Evolutionary conservation across 2,113 vertebrate genomes (phyloP), one percentile per base, ranked within the genome.

Genomic region (Cricetomys ansorgei): DNA sequence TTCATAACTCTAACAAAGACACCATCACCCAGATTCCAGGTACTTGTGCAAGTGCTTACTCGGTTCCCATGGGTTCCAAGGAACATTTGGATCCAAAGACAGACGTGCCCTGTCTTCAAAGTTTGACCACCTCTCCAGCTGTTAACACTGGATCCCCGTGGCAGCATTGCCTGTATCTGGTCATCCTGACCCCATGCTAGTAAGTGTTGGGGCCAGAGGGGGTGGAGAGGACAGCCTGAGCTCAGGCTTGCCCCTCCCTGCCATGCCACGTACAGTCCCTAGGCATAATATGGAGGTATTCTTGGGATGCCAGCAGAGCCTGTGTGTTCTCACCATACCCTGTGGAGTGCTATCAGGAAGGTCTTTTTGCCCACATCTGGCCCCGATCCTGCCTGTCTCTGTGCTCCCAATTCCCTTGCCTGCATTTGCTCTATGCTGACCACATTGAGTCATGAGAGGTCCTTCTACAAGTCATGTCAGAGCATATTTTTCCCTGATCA

Each of bases 161-260:
- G n/a, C 12, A 40, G 23, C 3, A 59, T 37, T 3, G 5, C 53
- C 53, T 29, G 4, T 40, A 7, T 15, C 23, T 59, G 79, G 6
- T n/a, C 37, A 27, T 59, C 12, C 37, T 59, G 37, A 25, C 53
- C 79, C n/a, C 7, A 16, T 15, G 5, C 7, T 15, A 8, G 12
- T 15, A 81, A 81, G 1, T 40, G 3, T 53, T 3, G 13, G 6
- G 12, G 0, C 34, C 1, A n/a, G 77, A 31, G 2, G 23, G 29
- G 13, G 6, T 34, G 6, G 21, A n/a, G 10, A 11, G 21, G 25
- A 7, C 11, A 27, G 21, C 19, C 9, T n/a, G 31, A 37, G 9
- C 31, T 55, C 48, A 25, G 11, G 53, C 53, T 80, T 57, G 34
- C 53, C n/a, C 53, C 50, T n/a, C 11, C 77, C 15, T 80, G 77